A percentile compares a stretch with the other conserved stretches of the same genome.
Conservation (phyloP, 2,113 vertebrate species). For the Percopsis transmontana region DNA sequence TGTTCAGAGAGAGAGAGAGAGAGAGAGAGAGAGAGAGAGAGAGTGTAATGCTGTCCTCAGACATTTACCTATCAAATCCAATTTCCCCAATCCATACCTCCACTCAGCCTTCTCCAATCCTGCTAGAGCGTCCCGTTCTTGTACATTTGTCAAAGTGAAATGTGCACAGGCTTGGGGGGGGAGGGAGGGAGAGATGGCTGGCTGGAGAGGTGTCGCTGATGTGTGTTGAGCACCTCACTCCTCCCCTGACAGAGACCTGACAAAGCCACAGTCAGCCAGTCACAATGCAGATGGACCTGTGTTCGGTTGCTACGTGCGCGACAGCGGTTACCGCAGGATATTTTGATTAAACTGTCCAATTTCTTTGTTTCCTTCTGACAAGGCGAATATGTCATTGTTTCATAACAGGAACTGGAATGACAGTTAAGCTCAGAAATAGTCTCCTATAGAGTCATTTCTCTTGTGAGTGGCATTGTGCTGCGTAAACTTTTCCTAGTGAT, state of each 20-base stretch:
- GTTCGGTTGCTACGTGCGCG: conserved; percentile 43
- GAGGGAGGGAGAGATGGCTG: conserved; percentile 64
- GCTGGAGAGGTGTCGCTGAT: conserved; percentile 61
- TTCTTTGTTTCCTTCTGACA: conserved; percentile 38
- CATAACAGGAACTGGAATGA: conserved; percentile 27
- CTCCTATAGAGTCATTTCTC: conserved; percentile 26
- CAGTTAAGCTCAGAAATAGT: conserved; percentile 15
- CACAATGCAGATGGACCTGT: conserved; percentile 62
- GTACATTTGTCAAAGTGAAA: conserved; percentile 78
- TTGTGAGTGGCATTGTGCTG: conserved; percentile 23
- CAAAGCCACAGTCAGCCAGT: conserved; percentile 49
- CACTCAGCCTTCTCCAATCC: conserved; percentile 55
- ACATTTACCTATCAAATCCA: conserved; percentile 71
- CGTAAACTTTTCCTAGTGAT: background rate
- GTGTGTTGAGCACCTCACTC: conserved; percentile 58
- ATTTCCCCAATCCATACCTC: conserved; percentile 63
- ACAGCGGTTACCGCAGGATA: conserved; percentile 45
- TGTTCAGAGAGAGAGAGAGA: background rate
- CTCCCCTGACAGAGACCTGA: conserved; percentile 60
- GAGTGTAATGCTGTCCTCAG: conserved; percentile 55
- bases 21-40: conserved; percentile 14
- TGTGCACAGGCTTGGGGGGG: conserved; percentile 42
- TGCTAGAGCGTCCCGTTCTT: conserved; percentile 67
- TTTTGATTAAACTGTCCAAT: conserved; percentile 54
- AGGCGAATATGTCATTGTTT: conserved; percentile 17